Evolutionary conservation across 2,113 vertebrate species (phyloP).

Genomic region (Nibea albiflora): DNA sequence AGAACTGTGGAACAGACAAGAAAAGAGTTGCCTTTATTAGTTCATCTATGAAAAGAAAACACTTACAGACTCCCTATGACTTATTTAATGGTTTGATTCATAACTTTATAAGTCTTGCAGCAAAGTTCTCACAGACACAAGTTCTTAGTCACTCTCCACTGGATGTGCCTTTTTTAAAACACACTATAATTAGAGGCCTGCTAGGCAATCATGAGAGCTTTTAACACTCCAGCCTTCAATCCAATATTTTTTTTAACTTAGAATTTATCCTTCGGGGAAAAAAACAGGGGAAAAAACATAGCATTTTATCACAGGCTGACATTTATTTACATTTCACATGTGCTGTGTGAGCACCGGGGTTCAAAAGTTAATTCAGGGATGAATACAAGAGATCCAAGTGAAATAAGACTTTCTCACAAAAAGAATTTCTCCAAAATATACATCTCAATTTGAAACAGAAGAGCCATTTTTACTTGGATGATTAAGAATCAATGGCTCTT

Average conservation of each 20-base stretch:
- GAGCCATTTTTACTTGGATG: neutral
- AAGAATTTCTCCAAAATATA: neutral
- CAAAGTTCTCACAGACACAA: neutral
- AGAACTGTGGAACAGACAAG: slow-evolving; percentile 74
- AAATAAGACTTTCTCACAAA: no score
- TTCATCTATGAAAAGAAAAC: neutral
- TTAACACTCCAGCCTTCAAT: neutral
- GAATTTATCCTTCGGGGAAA: neutral
- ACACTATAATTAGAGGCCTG: neutral
- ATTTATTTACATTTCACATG: neutral
- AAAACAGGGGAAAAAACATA: neutral
- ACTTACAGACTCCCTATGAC: neutral
- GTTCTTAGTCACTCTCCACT: neutral
- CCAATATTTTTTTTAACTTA: neutral
- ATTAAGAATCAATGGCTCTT: neutral
- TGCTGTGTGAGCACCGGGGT: neutral
- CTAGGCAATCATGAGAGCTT: neutral
- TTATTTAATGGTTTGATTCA: neutral
- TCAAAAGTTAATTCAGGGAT: neutral
- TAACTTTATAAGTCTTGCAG: neutral
- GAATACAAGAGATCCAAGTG: neutral
- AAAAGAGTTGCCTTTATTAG: slow-evolving; percentile 5
- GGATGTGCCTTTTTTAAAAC: neutral
- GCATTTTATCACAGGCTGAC: neutral
- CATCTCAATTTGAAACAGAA: neutral